These are phyloP conservation scores for Cyclophora albipunctata DNA, from an alignment of 2,888 invertebrate genomes.

Conservation along the genomic window DNA sequence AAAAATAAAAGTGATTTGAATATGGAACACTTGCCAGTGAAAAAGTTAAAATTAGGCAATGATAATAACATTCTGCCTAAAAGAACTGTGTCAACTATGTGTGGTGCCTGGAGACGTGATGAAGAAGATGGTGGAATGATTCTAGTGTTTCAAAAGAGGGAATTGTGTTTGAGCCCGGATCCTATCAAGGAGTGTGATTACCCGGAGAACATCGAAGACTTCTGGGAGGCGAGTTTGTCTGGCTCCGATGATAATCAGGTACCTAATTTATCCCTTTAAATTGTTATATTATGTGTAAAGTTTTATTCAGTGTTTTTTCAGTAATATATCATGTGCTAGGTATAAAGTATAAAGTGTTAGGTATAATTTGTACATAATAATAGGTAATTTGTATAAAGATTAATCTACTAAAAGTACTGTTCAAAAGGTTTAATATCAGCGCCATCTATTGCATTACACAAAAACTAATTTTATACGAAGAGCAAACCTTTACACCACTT, in stretches of 20 bases:
- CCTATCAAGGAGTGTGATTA: conserved; percentile 54
- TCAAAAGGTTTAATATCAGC: too few relatives aligned
- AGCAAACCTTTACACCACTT: too few relatives aligned
- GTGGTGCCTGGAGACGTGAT: conserved; percentile 67
- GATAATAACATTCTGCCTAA: conserved; percentile 8
- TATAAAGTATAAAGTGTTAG: too few relatives aligned
- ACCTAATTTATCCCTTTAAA: neutral
- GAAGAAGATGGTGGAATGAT: conserved; percentile 65
- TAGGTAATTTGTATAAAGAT: too few relatives aligned
- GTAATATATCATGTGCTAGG: neutral
- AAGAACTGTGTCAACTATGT: conserved; percentile 53
- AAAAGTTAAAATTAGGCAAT: conserved; percentile 43
- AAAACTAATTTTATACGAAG: too few relatives aligned
- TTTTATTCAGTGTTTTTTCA: neutral
- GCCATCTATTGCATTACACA: too few relatives aligned
- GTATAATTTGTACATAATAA: too few relatives aligned
- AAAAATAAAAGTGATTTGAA: conserved; percentile 37
- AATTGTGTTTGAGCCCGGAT: conserved; percentile 57
- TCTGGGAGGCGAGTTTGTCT: conserved; percentile 53
- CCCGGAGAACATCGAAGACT: conserved; percentile 67
- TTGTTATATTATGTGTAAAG: neutral
- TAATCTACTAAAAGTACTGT: too few relatives aligned
- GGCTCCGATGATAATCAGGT: conserved; percentile 48
- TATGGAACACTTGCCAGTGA: conserved; percentile 37
- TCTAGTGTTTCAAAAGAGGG: conserved; percentile 54